phyloP scores from a whole-genome alignment of 2,113 vertebrate genomes.

The Psephotus haematonotus region DNA sequence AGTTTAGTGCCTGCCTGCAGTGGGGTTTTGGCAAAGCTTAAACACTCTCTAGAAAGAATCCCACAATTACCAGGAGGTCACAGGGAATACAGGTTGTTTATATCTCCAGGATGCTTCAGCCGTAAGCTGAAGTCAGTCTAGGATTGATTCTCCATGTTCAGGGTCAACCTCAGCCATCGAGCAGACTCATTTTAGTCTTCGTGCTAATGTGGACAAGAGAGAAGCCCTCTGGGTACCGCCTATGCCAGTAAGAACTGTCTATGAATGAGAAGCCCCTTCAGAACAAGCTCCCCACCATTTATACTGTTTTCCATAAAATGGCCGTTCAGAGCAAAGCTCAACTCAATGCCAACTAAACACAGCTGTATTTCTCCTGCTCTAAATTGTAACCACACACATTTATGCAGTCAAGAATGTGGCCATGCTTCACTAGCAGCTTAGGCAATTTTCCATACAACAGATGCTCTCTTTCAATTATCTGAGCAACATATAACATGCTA shows the following conservation, averaged over 20 bases:
- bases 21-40: background rate
- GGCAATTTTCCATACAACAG: background rate
- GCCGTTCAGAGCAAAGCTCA: background rate
- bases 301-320: background rate
- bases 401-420: background rate
- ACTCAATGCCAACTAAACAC: background rate
- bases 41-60: background rate
- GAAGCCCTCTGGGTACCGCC: background rate
- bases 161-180: background rate
- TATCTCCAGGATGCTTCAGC: background rate
- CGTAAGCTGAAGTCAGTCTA: background rate
- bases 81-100: background rate
- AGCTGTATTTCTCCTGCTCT: background rate
- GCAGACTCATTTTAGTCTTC: background rate
- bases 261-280: background rate
- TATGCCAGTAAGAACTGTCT: background rate
- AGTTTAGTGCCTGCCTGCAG: background rate
- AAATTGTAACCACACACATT: background rate
- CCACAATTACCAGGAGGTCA: background rate
- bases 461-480: background rate
- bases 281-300: background rate
- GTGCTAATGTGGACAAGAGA: background rate
- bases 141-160: background rate
- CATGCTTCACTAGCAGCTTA: background rate
- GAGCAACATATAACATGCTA: background rate